Evolutionary conservation across 2,888 invertebrate species (phyloP).

Genomic region (Abrostola tripartita): DNA sequence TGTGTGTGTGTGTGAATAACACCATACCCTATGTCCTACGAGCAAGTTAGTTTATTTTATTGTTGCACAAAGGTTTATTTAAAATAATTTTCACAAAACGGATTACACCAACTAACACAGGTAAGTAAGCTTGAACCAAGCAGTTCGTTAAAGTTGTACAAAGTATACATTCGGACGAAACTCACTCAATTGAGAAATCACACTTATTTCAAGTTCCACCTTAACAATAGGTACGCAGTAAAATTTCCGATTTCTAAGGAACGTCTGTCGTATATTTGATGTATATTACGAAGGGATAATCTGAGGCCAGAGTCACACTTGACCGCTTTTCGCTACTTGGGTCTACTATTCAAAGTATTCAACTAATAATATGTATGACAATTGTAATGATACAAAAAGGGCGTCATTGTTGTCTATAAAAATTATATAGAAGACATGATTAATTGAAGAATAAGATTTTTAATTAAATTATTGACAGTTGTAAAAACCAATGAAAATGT

Average conservation of each 20-base stretch:
- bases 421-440: too few species aligned
- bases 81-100: too few species aligned
- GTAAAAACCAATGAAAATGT: too few species aligned
- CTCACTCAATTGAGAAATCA: constrained; percentile 3
- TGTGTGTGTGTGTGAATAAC: too few species aligned
- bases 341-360: neutral
- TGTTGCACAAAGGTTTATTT: too few species aligned
- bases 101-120: too few species aligned
- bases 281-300: neutral
- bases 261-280: neutral
- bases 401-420: neutral
- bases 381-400: neutral
- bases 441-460: too few species aligned
- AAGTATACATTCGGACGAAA: neutral
- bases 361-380: neutral
- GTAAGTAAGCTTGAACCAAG: too few species aligned
- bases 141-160: too few species aligned
- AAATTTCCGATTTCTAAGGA: neutral
- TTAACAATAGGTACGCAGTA: neutral
- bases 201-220: neutral
- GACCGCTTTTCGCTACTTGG: neutral
- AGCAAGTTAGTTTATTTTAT: too few species aligned
- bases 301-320: neutral
- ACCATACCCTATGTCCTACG: too few species aligned
- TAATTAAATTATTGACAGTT: too few species aligned